Evolutionary conservation across 1,140 invertebrate genomes (phyloP), one percentile per base, ranked within the genome.

Genomic region (Drosophila miranda): DNA sequence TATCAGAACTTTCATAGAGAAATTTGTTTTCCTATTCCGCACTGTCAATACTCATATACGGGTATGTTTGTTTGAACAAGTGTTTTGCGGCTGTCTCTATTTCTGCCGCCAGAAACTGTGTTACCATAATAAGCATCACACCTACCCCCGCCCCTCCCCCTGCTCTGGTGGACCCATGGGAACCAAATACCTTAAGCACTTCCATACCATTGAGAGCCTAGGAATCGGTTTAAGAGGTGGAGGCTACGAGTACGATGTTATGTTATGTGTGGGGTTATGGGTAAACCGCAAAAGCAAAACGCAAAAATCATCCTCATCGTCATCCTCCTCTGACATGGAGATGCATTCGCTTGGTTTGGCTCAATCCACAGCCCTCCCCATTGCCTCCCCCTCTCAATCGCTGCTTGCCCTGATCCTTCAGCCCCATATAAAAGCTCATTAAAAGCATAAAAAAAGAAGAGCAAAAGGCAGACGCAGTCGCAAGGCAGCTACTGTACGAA

Each of bases 371-470:
- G 60, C 52, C 52, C n/a, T 43, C 45, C 54, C 51, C 14, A 42
- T 38, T 44, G 34, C 41, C 41, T 19, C 26, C 30, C 4, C 13
- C 23, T 28, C 9, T 1, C 2, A 26, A 11, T 42, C 5, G 14
- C 21, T 13, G 14, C 0, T 26, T 11, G 30, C 21, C n/a, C 14
- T 50, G 16, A 68, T 68, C 64, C 64, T 55, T 34, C 62, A 68
- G 75, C 72, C 34, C 75, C 70, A 82, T 87, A 87, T 82, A 87
- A 87, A 87, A 84, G 82, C 75, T 82, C 82, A 87, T 87, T 86
- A 88, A 87, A 87, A 87, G 71, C 78, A 78, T 75, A 72, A 87
- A 81, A 84, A 75, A 80, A 78, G 9, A 38, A 38, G 11, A 38
- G 34, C 34, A 38, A 38, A 13, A 56, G 43, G 43, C 57, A 43